These are phyloP conservation scores for Eupithecia vulgata DNA, from an alignment of 2,888 invertebrate genomes.

Conservation along the genomic window DNA sequence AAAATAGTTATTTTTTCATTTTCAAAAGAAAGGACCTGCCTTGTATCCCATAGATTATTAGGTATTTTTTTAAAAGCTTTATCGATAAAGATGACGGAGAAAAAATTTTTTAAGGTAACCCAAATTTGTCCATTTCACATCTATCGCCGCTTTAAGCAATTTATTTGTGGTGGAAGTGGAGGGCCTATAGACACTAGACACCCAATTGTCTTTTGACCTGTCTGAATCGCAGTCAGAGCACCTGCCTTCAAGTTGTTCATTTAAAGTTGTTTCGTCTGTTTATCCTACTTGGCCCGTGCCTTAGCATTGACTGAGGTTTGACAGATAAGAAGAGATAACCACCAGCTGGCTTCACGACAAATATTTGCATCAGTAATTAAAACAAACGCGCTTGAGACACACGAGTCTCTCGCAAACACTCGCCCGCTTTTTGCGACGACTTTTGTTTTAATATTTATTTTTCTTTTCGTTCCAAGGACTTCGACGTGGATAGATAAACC, in stretches of 20 bases:
- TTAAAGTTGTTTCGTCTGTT: conserved; percentile 41
- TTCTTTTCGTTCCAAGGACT: conserved; percentile 43
- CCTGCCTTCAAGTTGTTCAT: not conserved
- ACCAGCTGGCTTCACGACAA: conserved; percentile 73
- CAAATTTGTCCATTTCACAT: too few relatives aligned
- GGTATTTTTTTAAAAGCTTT: too few relatives aligned
- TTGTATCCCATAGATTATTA: too few relatives aligned
- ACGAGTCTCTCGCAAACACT: conserved; percentile 63
- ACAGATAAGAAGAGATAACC: conserved; percentile 81
- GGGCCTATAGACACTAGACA: not conserved
- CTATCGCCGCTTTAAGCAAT: too few relatives aligned
- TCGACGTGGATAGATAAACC: conserved; percentile 11
- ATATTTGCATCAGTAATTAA: conserved; percentile 79
- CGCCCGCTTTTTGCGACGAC: conserved; percentile 62
- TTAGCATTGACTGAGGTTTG: conserved; percentile 82
- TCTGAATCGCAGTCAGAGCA: not conserved
- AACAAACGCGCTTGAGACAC: conserved; percentile 68
- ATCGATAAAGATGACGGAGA: too few relatives aligned
- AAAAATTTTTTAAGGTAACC: too few relatives aligned
- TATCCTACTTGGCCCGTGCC: conserved; percentile 68
- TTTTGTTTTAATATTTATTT: conserved; percentile 51
- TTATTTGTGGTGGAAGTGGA: not conserved
- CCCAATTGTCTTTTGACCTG: not conserved
- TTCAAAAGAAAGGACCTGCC: too few relatives aligned
- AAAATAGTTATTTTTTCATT: too few relatives aligned